phyloP scores from a whole-genome alignment of 2,888 invertebrate genomes.

The Melitaea athalia region DNA sequence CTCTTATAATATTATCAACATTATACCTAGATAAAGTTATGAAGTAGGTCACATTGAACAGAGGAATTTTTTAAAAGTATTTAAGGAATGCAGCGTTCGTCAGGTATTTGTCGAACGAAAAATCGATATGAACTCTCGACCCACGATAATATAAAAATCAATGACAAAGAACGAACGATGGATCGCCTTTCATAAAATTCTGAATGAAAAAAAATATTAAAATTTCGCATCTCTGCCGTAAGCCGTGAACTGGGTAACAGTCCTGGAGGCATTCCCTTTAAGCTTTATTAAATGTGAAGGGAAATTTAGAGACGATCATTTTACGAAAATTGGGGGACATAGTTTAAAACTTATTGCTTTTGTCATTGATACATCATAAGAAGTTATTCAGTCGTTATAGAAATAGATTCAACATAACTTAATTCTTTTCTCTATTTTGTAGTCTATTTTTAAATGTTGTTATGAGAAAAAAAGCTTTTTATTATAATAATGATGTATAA shows the following conservation, averaged over 20 bases:
- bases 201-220: constrained; percentile 37
- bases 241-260: constrained; percentile 34
- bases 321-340: background rate
- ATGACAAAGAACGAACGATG: constrained; percentile 29
- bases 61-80: too few relatives aligned
- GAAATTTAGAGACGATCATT: constrained; percentile 34
- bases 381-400: too few relatives aligned
- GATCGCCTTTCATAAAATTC: constrained; percentile 38
- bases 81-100: background rate
- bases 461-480: too few relatives aligned
- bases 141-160: constrained; percentile 26
- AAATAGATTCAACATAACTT: too few relatives aligned
- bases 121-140: background rate
- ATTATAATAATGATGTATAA: too few relatives aligned
- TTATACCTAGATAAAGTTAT: too few relatives aligned
- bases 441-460: too few relatives aligned
- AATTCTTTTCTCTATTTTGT: too few relatives aligned
- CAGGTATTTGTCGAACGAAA: background rate
- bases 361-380: background rate
- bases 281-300: constrained; percentile 40
- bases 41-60: too few relatives aligned
- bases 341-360: background rate
- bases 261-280: constrained; percentile 35
- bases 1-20: too few relatives aligned
- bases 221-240: constrained; percentile 31